Percentiles rank a stretch among this genome's conserved stretches.
Conservation (phyloP, 2,113 vertebrate species). For the Eulemur rufifrons region DNA sequence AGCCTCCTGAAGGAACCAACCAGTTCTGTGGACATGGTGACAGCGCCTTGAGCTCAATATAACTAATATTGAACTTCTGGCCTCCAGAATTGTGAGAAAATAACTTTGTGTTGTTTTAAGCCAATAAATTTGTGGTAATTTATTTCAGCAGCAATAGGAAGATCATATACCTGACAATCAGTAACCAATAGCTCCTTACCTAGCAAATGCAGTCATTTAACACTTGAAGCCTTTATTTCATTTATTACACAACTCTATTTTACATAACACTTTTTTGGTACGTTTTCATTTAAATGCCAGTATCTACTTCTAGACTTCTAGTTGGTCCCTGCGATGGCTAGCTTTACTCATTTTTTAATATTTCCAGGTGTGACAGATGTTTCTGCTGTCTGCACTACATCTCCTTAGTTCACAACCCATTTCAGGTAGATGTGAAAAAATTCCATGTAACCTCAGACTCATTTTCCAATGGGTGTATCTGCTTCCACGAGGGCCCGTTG, state of each 20-base stretch:
- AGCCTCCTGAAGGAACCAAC: fast-evolving
- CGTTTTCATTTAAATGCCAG: neutral
- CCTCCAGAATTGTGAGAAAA: neutral
- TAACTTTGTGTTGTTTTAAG: neutral
- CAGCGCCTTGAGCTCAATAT: neutral
- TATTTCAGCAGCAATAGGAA: neutral
- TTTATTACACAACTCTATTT: neutral
- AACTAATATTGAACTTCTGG: neutral
- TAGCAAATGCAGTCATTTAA: neutral
- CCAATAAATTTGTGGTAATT: neutral
- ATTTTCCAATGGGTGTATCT: neutral
- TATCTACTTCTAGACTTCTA: neutral
- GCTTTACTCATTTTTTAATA: neutral
- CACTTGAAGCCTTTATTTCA: neutral
- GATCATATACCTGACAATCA: neutral
- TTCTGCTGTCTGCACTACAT: neutral
- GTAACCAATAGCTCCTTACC: neutral
- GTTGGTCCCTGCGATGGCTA: neutral
- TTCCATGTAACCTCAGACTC: neutral
- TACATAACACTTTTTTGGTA: neutral
- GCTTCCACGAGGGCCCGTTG: neutral
- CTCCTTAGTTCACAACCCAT: neutral
- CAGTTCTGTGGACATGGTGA: fast-evolving
- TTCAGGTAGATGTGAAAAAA: neutral
- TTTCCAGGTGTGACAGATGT: neutral